phyloP scores from a whole-genome alignment of 2,113 vertebrate species.

The Platichthys flesus region DNA sequence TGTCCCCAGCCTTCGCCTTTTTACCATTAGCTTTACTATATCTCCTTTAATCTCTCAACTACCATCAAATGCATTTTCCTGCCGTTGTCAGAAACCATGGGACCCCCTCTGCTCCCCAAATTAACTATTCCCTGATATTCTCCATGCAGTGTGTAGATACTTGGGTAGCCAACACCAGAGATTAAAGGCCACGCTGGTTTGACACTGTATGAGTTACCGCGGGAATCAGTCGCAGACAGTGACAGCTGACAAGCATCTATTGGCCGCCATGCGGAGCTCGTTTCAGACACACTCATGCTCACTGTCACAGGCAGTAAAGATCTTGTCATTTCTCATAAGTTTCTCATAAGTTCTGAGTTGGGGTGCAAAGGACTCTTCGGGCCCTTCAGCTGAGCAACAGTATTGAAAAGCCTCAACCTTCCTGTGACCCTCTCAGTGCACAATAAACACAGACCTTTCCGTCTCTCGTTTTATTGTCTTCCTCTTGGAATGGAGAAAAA shows the following conservation, averaged over 20 bases:
- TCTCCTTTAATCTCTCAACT: constrained; percentile 14
- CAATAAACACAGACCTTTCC: constrained; percentile 52
- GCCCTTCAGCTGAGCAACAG: constrained; percentile 46
- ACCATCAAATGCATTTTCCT: constrained; percentile 44
- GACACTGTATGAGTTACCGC: constrained; percentile 44
- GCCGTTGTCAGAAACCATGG: constrained; percentile 43
- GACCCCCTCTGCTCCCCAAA: constrained; percentile 37
- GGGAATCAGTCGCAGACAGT: constrained; percentile 66
- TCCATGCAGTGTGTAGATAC: constrained; percentile 13
- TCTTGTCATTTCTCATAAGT: constrained; percentile 70
- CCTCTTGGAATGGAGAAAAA: constrained; percentile 14
- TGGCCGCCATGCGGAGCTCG: constrained; percentile 40
- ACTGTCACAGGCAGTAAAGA: constrained; percentile 57
- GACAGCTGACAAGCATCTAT: constrained; percentile 71
- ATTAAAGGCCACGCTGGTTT: constrained; percentile 44
- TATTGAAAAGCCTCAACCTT: constrained; percentile 53
- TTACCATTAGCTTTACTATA: constrained; percentile 7
- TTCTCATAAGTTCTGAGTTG: constrained; percentile 53
- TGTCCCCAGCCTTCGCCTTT: background rate
- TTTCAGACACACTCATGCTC: constrained; percentile 63
- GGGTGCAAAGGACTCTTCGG: constrained; percentile 53
- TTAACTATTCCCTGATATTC: constrained; percentile 46
- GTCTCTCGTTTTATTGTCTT: constrained; percentile 57
- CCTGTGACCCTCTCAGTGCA: constrained; percentile 47
- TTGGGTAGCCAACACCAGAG: constrained; percentile 46